phyloP scores from a whole-genome alignment of 2,888 invertebrate species.

The Oscheius sp. region DNA sequence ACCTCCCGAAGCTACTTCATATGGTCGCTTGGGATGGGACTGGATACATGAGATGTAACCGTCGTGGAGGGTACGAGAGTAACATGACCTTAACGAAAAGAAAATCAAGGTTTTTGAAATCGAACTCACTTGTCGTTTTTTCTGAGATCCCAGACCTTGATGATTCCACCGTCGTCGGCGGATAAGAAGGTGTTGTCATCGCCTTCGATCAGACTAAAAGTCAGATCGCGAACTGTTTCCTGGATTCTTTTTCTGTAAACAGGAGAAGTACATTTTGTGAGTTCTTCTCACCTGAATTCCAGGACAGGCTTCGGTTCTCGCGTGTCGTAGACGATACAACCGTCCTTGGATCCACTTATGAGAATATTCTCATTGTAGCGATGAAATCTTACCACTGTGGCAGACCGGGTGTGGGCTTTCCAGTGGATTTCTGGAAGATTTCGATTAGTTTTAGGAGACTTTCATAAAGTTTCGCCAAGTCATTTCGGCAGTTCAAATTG shows the following conservation, averaged over 20 bases:
- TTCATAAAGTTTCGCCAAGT: too few relatives aligned
- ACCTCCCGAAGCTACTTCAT: conserved; percentile 55
- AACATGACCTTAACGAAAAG: conserved; percentile 43
- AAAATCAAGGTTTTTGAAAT: conserved; percentile 2
- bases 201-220: conserved; percentile 42
- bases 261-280: too few relatives aligned
- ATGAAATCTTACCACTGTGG: conserved; percentile 55
- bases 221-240: conserved; percentile 52
- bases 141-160: conserved; percentile 60
- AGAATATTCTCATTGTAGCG: conserved; percentile 41
- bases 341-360: conserved; percentile 42
- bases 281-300: neutral
- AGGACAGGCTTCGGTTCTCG: neutral
- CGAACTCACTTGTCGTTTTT: conserved; percentile 12
- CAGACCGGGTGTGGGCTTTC: conserved; percentile 58
- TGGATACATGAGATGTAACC: conserved; percentile 53
- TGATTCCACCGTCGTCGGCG: conserved; percentile 55
- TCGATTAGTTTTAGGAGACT: too few relatives aligned
- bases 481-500: too few relatives aligned
- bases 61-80: conserved; percentile 51
- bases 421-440: conserved; percentile 28
- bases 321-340: conserved; percentile 23
- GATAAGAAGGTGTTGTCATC: conserved; percentile 48
- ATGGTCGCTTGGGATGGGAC: conserved; percentile 42
- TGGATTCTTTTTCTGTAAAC: conserved; percentile 13